A percentile compares a stretch with the other conserved stretches of the same genome.
Conservation (phyloP, 1,140 invertebrate species). For the Trissolcus basalis region DNA sequence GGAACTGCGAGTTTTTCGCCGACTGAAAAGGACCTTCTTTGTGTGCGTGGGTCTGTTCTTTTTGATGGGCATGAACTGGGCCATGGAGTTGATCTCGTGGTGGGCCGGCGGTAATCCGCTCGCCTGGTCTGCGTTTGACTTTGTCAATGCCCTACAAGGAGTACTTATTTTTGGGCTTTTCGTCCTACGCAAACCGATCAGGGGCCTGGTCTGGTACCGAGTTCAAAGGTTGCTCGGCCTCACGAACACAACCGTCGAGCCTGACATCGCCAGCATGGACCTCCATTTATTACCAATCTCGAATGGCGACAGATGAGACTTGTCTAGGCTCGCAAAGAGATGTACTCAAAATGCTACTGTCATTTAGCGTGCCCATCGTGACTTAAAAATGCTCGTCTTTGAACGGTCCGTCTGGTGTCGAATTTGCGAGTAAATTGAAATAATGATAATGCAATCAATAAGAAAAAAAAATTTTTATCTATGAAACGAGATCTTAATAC, state of each 20-base stretch:
- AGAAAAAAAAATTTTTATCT: too few relatives aligned
- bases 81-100: slow-evolving; percentile 77
- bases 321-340: slow-evolving; percentile 2
- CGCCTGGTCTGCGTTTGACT: slow-evolving; percentile 76
- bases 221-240: slow-evolving; percentile 66
- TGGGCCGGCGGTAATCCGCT: slow-evolving; percentile 66
- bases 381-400: too few relatives aligned
- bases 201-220: slow-evolving; percentile 67
- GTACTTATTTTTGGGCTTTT: slow-evolving; percentile 75
- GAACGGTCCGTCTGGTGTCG: too few relatives aligned
- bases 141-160: slow-evolving; percentile 76
- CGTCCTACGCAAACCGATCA: slow-evolving; percentile 76
- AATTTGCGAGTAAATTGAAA: too few relatives aligned
- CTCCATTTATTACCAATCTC: slow-evolving; percentile 63
- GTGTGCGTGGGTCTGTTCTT: slow-evolving; percentile 76
- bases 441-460: too few relatives aligned
- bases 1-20: slow-evolving; percentile 64
- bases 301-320: slow-evolving; percentile 56
- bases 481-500: too few relatives aligned
- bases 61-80: slow-evolving; percentile 78
- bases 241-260: slow-evolving; percentile 28
- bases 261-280: slow-evolving; percentile 65
- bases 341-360: slow-evolving; percentile 6
- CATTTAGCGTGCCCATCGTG: slow-evolving; percentile 8
- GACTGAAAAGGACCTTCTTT: slow-evolving; percentile 67